These are phyloP conservation scores for Chlorospingus semifuscus DNA, from an alignment of 2,797 vertebrate genomes.

Conservation along the genomic window DNA sequence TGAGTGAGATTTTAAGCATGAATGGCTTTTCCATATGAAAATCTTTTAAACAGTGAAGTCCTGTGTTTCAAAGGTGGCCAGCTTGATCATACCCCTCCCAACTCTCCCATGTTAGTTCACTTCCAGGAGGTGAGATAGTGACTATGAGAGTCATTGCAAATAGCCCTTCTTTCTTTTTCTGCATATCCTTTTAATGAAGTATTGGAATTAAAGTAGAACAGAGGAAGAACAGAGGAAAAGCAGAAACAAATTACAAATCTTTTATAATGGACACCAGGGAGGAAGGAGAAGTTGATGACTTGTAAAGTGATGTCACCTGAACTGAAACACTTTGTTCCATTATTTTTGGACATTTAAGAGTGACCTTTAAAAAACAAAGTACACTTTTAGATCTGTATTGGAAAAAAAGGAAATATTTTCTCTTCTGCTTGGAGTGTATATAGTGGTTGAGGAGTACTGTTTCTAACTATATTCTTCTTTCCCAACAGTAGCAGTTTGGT, in stretches of 20 bases:
- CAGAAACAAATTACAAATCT: neutral
- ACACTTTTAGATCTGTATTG: neutral
- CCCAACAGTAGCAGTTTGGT: neutral
- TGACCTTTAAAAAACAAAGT: neutral
- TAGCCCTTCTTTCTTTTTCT: neutral
- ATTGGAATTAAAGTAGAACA: too few species aligned
- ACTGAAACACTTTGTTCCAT: neutral
- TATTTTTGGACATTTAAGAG: neutral
- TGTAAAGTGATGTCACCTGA: neutral
- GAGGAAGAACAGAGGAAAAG: neutral
- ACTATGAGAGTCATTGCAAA: neutral
- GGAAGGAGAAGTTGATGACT: neutral
- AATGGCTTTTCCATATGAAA: neutral
- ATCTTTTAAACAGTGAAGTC: neutral
- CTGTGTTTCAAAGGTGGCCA: neutral
- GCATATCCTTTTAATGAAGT: neutral
- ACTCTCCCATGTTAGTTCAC: neutral
- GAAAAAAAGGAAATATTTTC: neutral
- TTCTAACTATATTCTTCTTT: neutral
- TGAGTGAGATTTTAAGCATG: neutral
- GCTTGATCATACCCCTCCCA: neutral
- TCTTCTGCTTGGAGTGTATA: neutral
- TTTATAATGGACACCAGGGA: neutral
- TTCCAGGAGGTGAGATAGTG: neutral
- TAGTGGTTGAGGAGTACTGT: neutral